These are phyloP conservation scores for Esperia sulphurella DNA, from an alignment of 2,888 invertebrate genomes.

Conservation along the genomic window DNA sequence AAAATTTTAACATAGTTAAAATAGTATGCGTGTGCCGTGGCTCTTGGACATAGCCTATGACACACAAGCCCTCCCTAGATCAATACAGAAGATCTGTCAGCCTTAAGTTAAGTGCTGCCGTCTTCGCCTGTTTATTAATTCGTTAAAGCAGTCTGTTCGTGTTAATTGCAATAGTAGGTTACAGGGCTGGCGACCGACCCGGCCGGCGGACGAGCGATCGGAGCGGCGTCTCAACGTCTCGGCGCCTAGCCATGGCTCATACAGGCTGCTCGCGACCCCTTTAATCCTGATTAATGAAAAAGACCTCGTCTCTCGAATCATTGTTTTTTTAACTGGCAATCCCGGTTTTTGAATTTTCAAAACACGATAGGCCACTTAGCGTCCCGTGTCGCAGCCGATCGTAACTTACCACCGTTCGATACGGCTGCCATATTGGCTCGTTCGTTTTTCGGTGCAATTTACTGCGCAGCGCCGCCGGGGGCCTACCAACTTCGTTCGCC, in stretches of 20 bases:
- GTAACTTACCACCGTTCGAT: conserved; percentile 69
- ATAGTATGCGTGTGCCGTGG: no score
- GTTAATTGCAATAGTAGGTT: no score
- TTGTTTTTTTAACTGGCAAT: conserved; percentile 53
- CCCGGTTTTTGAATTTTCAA: conserved; percentile 60
- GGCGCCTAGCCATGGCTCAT: neutral
- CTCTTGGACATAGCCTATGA: no score
- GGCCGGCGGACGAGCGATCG: no score
- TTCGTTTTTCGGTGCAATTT: conserved; percentile 71
- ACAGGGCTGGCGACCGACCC: neutral
- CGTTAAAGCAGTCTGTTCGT: no score
- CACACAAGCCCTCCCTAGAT: no score
- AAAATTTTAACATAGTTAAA: no score
- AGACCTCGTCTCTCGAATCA: conserved; percentile 38
- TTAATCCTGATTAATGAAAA: conserved; percentile 63
- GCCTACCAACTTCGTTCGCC: conserved; percentile 45
- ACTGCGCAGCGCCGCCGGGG: conserved; percentile 59
- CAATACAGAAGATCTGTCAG: no score
- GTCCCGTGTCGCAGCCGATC: conserved; percentile 59
- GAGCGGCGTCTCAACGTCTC: conserved; percentile 11
- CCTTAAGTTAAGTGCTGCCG: no score
- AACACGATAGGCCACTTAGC: conserved; percentile 77
- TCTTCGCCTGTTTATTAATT: no score
- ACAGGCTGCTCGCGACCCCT: conserved; percentile 44
- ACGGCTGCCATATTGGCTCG: conserved; percentile 65